Conservation (phyloP, 2,888 invertebrate species). For the Drosophila peninsularis region DNA sequence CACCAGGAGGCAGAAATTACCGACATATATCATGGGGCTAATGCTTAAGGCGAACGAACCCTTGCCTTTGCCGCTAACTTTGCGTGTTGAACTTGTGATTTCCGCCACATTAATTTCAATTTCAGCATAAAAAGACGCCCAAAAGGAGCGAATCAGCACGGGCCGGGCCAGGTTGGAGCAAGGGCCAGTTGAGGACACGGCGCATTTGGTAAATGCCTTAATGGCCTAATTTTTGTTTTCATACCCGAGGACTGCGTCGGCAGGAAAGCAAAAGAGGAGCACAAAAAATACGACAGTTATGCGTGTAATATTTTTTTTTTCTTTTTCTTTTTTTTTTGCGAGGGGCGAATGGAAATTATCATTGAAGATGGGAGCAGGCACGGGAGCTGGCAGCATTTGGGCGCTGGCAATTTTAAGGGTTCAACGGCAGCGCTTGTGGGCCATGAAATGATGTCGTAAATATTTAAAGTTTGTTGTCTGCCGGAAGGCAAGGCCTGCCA, state of each 20-base stretch:
- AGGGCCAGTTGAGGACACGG: conserved; percentile 73
- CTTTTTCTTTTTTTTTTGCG: conserved; percentile 26
- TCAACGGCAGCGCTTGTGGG: conserved; percentile 69
- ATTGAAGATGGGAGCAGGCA: conserved; percentile 55
- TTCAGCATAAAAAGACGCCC: conserved; percentile 67
- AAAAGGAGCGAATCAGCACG: conserved; percentile 41
- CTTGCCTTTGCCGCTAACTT: conserved; percentile 58
- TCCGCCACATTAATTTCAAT: conserved; percentile 83
- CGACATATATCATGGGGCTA: conserved; percentile 73
- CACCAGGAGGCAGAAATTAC: conserved; percentile 64
- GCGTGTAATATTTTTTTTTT: conserved; percentile 73
- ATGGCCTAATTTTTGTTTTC: conserved; percentile 82
- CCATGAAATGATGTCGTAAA: conserved; percentile 81
- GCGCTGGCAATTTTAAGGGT: conserved; percentile 58
- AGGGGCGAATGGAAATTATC: conserved; percentile 63
- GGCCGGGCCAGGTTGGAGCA: conserved; percentile 41
- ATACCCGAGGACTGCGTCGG: conserved; percentile 23
- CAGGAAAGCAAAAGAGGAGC: not conserved
- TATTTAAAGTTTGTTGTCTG: conserved; percentile 77
- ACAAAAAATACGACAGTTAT: conserved; percentile 74
- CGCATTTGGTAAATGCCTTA: conserved; percentile 81
- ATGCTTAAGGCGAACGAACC: conserved; percentile 63
- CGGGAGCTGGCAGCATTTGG: conserved; percentile 13
- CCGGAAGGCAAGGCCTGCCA: conserved; percentile 32
- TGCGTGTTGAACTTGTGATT: conserved; percentile 82